Base-by-base conservation (phyloP, 2,888 invertebrate genomes). In the Opisthograptis luteolata region DNA sequence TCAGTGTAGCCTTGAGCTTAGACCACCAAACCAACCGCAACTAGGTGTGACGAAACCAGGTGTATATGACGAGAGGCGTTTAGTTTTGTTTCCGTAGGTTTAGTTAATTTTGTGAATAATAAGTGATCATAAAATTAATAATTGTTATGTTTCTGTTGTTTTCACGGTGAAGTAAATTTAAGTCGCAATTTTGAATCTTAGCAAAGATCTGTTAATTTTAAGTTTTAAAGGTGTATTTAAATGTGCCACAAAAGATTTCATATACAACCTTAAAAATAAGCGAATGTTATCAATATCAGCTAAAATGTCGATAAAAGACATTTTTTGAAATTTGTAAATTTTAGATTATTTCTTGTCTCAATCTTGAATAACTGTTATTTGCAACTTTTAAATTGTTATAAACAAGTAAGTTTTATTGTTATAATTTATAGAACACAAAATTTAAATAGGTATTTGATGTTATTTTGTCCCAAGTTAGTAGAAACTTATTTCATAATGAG, bases 161-260 rank as follows among this genome's bases (percentile, higher is more conserved):
- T 51, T 50, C 44, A 54, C 64, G 48, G 45, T 19, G 58, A 60
- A 28, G 27, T 44, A 50, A 59, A 49, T 62, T 70, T 57, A 69
- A 68, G 43, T 64, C 30, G 73, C 74, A 77, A 73, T 69, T 64
- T 79, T 79, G 71, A 77, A 74, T 73, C 68, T 78, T 60, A 68
- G 72, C 72, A 79, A 76, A 68, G 74, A 79, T 80, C 78, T 79
- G 76, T 77, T 76, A 58, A 58, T 52, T 60, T 45, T 66, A 64
- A 66, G 57, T 62, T 30, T 60, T 63, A 41, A 17, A 46, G 28
- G 49, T 62, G 42, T 64, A 55, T 55, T 59, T 58, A 62, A 61
- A 58, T 69, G 68, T 73, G 70, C 70, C 72, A 70, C 60, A 39
- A 62, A 42, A 52, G 40, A 10, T 46, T 25, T 20, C 35, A 24